Evolutionary conservation across 2,113 vertebrate genomes (phyloP), one percentile per base, ranked within the genome.

Genomic region (Callipepla squamata): DNA sequence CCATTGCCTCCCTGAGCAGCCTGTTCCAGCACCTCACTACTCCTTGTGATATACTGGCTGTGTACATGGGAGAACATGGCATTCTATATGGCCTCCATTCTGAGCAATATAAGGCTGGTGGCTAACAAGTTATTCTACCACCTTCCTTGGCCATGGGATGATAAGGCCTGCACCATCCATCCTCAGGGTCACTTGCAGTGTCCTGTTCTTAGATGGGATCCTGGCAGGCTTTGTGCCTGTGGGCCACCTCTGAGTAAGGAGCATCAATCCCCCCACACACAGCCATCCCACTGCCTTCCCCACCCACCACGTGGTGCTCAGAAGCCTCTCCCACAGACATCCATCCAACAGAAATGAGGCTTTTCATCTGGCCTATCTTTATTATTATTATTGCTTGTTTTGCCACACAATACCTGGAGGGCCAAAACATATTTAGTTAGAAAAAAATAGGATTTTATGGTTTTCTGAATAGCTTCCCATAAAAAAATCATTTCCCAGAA

Each of bases 401-500:
- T 89, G n/a, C 44, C 36, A n/a, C 14, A 34, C 1, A 4, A 47
- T 59, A 90, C 30, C 67, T 75, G 34, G 18, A 94, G 68, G 55
- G 69, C 5, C 32, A 92, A 91, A 91, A 89, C 80, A 78, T 6
- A 67, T 85, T 73, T 73, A 77, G 47, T 59, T 32, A 14, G 42
- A 36, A 53, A 79, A 34, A 85, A 73, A n/a, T 9, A 66, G 22
- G 18, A 12, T 13, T 63, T 91, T 82, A 83, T 67, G 61, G 34
- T 40, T 55, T 65, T 87, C 38, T 78, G 67, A 92, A 87, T 67
- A 83, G 75, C 51, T 89, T 80, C 65, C 81, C 75, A 80, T 90
- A 55, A 87, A 92, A 92, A 68, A 5, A 30, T 61, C 3, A 87
- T 87, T 96, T 95, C 68, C 61, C 91, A 85, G 85, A 91, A 96